Evolutionary conservation across 2,888 invertebrate genomes (phyloP), one percentile per base, ranked within the genome.

Genomic region (Heliothis peltigera): DNA sequence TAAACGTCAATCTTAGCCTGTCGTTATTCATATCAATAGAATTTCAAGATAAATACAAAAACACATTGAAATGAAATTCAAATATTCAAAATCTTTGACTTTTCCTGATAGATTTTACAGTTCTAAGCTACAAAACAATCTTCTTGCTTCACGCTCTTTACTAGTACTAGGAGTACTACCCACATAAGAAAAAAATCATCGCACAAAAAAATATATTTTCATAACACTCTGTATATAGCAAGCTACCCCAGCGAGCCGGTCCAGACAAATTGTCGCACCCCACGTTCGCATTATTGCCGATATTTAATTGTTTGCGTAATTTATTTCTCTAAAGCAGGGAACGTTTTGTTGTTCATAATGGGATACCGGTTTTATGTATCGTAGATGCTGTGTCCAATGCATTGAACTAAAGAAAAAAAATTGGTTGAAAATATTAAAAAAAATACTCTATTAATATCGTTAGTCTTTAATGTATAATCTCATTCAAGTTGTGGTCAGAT

Each of bases 251-350:
- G 77, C 87, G 85, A 88, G 88, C 91, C 88, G 89, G 92, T 91
- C 92, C 91, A 93, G 94, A 95, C 95, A 95, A 95, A 95, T 95
- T 95, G 94, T 95, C 94, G 93, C 94, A 93, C 95, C 95, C 95
- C 92, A 89, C 91, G 93, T 92, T 92, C 91, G 87, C 89, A 93
- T 94, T 95, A 95, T 93, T 94, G 93, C 94, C 92, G 91, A 95
- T 95, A 95, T 95, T 95, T 95, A 95, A 95, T 95, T 95, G 94
- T 94, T 95, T 95, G 94, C 92, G 94, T 95, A 95, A 95, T 95
- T 94, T 95, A 95, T 94, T 94, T 94, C 89, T 86, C 84, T 84
- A 87, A 89, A 89, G 86, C 84, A 83, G 81, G 79, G 80, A 72
- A 74, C 72, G 55, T 56, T 48, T 62, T 67, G 58, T 70, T 32